Conservation (phyloP, 2,797 vertebrate genomes). For the Xiphorhynchus erythropygius region DNA sequence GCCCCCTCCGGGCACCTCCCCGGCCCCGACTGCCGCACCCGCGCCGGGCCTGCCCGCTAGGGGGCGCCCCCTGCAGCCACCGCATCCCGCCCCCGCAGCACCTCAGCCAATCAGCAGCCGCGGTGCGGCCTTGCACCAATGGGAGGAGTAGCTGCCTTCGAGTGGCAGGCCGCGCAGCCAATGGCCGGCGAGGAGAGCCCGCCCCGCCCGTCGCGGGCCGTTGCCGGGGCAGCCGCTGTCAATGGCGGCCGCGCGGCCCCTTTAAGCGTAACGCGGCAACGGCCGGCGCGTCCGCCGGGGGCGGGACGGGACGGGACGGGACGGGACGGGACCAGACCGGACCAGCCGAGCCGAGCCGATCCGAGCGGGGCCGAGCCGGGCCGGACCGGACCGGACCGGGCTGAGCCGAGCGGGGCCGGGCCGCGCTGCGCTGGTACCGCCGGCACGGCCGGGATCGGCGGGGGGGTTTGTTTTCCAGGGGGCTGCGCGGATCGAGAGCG, state of each 20-base stretch:
- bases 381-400: no score
- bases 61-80: not conserved
- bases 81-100: accelerated
- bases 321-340: no score
- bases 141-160: accelerated
- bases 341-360: no score
- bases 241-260: conserved; percentile 1
- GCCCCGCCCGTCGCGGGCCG: not conserved
- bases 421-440: no score
- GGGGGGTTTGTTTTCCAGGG: not conserved
- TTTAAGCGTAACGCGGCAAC: conserved; percentile 49
- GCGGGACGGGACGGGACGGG: not conserved
- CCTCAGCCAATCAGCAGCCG: not conserved
- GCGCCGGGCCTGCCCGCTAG: no score
- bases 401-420: not conserved
- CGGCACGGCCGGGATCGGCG: no score
- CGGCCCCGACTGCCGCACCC: no score
- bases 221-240: conserved; percentile 70
- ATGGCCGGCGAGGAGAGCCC: not conserved
- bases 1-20: no score
- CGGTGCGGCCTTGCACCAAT: not conserved
- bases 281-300: not conserved
- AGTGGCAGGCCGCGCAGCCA: not conserved
- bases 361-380: no score
- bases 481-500: not conserved